These are phyloP conservation scores for Plutella xylostella DNA, from an alignment of 2,888 invertebrate species.

Conservation along the genomic window DNA sequence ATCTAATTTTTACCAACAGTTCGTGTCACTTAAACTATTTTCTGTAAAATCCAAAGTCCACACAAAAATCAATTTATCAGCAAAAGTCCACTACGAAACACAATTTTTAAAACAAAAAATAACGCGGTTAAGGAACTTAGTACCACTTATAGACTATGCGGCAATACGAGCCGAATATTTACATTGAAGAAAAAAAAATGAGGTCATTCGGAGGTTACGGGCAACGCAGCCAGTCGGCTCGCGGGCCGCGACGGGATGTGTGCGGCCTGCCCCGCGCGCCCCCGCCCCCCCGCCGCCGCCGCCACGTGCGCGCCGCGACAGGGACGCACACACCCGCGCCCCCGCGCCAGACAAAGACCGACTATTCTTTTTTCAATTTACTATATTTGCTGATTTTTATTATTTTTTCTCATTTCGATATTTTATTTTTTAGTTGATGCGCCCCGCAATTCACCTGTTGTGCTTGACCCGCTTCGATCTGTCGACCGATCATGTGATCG, in stretches of 20 bases:
- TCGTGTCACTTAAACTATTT: background rate
- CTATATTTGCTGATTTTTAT: constrained; percentile 67
- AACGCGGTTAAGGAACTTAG: constrained; percentile 49
- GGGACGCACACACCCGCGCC: constrained; percentile 18
- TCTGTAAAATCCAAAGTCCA: background rate
- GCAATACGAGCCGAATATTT: constrained; percentile 67
- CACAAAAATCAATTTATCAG: too few species aligned
- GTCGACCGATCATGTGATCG: constrained; percentile 61
- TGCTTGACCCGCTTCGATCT: constrained; percentile 67
- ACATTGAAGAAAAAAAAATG: constrained; percentile 68
- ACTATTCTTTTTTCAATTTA: constrained; percentile 65
- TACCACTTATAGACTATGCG: constrained; percentile 68
- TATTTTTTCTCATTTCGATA: constrained; percentile 70
- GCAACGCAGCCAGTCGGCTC: constrained; percentile 66
- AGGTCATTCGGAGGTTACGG: constrained; percentile 69
- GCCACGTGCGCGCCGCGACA: constrained; percentile 43
- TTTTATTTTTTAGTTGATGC: constrained; percentile 71
- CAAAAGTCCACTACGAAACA: background rate
- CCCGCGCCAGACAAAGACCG: constrained; percentile 30
- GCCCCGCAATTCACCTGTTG: constrained; percentile 66
- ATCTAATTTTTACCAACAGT: background rate
- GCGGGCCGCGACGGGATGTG: constrained; percentile 66
- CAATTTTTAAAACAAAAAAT: constrained; percentile 1
- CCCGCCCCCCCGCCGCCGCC: constrained; percentile 41
- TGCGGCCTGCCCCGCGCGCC: constrained; percentile 31